Percentiles rank a stretch among this genome's conserved stretches.
These are phyloP conservation scores for Epinephelus coioides DNA, from an alignment of 2,797 vertebrate genomes.

Conservation along the genomic window DNA sequence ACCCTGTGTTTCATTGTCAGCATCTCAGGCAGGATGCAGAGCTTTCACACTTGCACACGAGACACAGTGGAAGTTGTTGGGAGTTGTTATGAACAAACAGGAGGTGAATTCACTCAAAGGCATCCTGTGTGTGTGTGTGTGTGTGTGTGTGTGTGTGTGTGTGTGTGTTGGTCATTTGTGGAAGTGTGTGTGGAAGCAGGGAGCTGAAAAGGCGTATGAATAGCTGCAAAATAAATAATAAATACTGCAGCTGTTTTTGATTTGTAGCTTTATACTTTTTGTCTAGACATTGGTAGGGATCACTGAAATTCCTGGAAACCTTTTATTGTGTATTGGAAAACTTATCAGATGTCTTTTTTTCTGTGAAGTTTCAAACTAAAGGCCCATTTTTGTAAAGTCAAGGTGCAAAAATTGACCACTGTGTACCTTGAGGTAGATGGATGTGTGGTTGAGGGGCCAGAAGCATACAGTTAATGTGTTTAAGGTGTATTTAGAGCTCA, in stretches of 20 bases:
- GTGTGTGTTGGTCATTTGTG: not conserved
- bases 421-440: not conserved
- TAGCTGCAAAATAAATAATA: not conserved
- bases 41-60: slow-evolving; percentile 71
- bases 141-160: not conserved
- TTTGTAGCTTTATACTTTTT: not conserved
- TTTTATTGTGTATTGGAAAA: not conserved
- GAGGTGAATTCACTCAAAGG: slow-evolving; percentile 46
- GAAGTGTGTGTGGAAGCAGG: not conserved
- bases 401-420: not conserved
- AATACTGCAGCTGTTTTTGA: not conserved
- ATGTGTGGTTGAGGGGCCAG: not conserved
- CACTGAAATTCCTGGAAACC: not conserved
- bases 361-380: no score
- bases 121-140: slow-evolving; percentile 19
- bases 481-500: slow-evolving; percentile 29
- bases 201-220: not conserved
- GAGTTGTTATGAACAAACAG: slow-evolving; percentile 53
- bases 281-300: not conserved
- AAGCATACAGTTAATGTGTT: slow-evolving; percentile 29
- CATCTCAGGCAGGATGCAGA: slow-evolving; percentile 68
- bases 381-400: not conserved
- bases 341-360: not conserved
- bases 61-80: slow-evolving; percentile 70
- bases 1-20: slow-evolving; percentile 67